Conservation (phyloP, 2,113 vertebrate species). For the Prochilodus magdalenae region DNA sequence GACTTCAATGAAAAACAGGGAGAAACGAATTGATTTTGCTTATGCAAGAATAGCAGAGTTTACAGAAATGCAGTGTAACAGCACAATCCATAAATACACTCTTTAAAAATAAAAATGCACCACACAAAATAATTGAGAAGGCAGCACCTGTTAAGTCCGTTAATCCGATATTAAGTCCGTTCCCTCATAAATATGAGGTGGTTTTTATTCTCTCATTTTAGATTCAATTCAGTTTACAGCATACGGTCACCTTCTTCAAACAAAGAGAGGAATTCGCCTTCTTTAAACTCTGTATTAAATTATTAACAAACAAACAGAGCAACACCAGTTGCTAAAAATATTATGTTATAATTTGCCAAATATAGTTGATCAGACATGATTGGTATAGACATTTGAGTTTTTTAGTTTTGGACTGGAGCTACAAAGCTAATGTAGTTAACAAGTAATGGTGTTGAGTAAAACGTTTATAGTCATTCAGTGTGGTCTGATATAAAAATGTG, state of each 20-base stretch:
- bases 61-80: conserved; percentile 6
- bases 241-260: not conserved
- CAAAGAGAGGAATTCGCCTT: conserved; percentile 11
- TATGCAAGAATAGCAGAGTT: not conserved
- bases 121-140: conserved; percentile 1
- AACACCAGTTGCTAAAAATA: not conserved
- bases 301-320: conserved; percentile 5
- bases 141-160: not conserved
- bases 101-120: conserved; percentile 29
- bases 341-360: not conserved
- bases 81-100: conserved; percentile 1
- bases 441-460: too few relatives aligned
- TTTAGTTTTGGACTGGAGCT: too few relatives aligned
- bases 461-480: too few relatives aligned
- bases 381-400: too few relatives aligned
- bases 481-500: too few relatives aligned
- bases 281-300: conserved; percentile 14
- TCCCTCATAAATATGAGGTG: conserved; percentile 10
- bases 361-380: not conserved
- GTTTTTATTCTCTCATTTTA: conserved; percentile 22
- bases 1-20: not conserved
- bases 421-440: too few relatives aligned
- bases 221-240: not conserved
- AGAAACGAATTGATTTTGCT: not conserved
- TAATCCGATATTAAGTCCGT: not conserved